Percentiles rank a stretch among this genome's conserved stretches.
These are phyloP conservation scores for Triplophysa rosa DNA, from an alignment of 2,113 vertebrate species.

Conservation along the genomic window DNA sequence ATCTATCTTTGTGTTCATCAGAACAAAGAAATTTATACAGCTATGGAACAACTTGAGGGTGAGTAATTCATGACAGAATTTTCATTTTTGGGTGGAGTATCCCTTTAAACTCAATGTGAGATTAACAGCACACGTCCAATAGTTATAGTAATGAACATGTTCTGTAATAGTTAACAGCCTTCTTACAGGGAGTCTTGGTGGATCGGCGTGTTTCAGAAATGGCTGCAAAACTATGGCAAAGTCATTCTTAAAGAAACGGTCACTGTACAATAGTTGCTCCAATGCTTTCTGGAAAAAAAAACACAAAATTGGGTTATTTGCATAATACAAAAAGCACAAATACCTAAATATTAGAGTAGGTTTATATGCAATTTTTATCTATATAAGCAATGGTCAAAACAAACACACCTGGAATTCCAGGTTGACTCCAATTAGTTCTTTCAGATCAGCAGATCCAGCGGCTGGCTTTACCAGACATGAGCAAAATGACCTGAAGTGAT, in stretches of 20 bases:
- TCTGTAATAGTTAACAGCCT: background rate
- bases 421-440: conserved; percentile 73
- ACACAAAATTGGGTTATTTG: background rate
- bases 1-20: too few species aligned
- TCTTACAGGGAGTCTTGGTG: conserved; percentile 72
- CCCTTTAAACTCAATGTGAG: too few species aligned
- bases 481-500: conserved; percentile 73
- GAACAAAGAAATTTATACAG: too few species aligned
- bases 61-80: too few species aligned
- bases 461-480: conserved; percentile 75
- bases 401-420: conserved; percentile 75
- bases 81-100: too few species aligned
- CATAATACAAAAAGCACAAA: background rate
- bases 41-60: too few species aligned
- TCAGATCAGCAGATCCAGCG: conserved; percentile 70
- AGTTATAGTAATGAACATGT: background rate
- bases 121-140: background rate
- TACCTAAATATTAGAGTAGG: too few species aligned
- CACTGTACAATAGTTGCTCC: conserved; percentile 69
- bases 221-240: conserved; percentile 81
- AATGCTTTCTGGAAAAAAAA: conserved; percentile 68
- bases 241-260: conserved; percentile 73
- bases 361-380: background rate
- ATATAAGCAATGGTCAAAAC: background rate
- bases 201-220: conserved; percentile 71